Base-by-base conservation (phyloP, 2,888 invertebrate species). In the Leucania comma region DNA sequence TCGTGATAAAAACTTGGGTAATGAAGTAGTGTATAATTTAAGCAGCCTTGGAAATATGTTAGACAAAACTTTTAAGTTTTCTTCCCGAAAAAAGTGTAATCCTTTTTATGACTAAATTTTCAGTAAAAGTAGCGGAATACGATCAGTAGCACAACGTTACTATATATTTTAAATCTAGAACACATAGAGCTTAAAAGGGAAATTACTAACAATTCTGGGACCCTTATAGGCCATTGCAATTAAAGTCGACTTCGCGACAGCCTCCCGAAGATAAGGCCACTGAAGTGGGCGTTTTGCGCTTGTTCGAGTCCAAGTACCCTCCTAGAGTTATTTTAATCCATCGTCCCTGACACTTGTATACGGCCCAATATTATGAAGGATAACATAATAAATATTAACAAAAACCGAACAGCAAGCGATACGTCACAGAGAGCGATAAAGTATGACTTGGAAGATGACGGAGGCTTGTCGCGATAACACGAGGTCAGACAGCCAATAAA, bases 381-480 rank as follows among this genome's bases (percentile, higher is more conserved):
- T 60, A 72, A 63, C 26, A 72, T 68, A 75, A 80, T 76, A 76
- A 80, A 79, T 80, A 79, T 80, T 20, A 77, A 73, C 73, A 77
- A 68, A 72, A 65, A 65, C 50, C 46, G 22, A 65, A 60, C 62
- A 76, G 51, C 46, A 48, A 68, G 22, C 60, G 53, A 70, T 74
- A 83, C 81, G 80, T 85, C 85, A 80, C 64, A 65, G 85, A 78
- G 79, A 81, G 80, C 83, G 93, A 93, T 93, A 94, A 92, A 87
- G 87, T 81, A 89, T 89, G 89, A 90, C 89, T 91, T 89, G 87
- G 84, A 86, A 87, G 87, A 88, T 91, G 91, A 92, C 91, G 91
- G 80, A 93, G 94, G 94, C 94, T 94, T 91, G 94, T 80, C 93
- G 89, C 91, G 94, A 95, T 95, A 94, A 90, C 90, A 82, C 90